phyloP scores from a whole-genome alignment of 2,113 vertebrate genomes.

The Pontoporia blainvillei region DNA sequence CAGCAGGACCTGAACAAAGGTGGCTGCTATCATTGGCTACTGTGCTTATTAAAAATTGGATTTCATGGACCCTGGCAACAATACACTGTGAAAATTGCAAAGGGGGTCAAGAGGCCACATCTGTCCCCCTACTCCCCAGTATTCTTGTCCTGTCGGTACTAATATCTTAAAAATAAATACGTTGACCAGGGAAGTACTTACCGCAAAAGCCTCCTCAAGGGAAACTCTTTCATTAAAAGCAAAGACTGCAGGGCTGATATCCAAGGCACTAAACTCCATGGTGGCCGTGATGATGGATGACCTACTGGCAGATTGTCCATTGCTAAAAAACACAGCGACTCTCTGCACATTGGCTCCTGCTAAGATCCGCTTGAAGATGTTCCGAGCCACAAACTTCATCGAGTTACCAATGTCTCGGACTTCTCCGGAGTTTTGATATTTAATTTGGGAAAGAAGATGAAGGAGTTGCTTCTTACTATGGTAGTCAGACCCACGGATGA shows the following conservation, averaged over 20 bases:
- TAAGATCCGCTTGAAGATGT: constrained; percentile 83
- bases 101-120: background rate
- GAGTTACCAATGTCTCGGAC: constrained; percentile 77
- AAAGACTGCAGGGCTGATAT: constrained; percentile 81
- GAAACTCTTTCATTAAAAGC: constrained; percentile 71
- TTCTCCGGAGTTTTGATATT: constrained; percentile 73
- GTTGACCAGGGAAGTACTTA: constrained; percentile 64
- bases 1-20: background rate
- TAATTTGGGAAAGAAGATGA: constrained; percentile 79
- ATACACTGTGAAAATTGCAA: background rate
- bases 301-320: constrained; percentile 61
- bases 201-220: constrained; percentile 79
- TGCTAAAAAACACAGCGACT: constrained; percentile 84
- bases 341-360: constrained; percentile 81
- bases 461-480: constrained; percentile 80
- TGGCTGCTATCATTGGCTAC: too few relatives aligned
- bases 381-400: constrained; percentile 87
- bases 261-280: constrained; percentile 83
- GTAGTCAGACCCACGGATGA: constrained; percentile 86
- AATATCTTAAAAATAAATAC: background rate
- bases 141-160: too few relatives aligned
- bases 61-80: background rate
- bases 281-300: constrained; percentile 76
- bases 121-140: background rate
- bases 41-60: background rate